Evolutionary conservation across 2,888 invertebrate genomes (phyloP), one percentile per base, ranked within the genome.

Genomic region (Pandemis corylana): DNA sequence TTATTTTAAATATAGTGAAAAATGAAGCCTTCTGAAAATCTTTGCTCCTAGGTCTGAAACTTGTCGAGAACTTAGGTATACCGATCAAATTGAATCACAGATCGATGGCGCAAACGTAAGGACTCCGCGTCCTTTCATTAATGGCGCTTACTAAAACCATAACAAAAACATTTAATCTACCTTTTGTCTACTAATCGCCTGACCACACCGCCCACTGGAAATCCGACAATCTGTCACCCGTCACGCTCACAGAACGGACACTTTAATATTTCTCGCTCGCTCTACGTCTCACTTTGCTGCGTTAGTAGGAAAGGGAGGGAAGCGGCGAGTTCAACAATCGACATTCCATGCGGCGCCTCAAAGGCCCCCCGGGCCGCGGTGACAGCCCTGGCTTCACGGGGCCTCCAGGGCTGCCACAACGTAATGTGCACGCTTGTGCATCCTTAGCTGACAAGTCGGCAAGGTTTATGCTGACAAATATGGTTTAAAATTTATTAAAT

Each of bases 291-390:
- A 10, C 28, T 28, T 59, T 28, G 5, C 7, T 28, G n/a, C 28
- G 28, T 7, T 12, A 28, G 59, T 12, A 9, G 10, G 59, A 28
- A 20, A 64, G 64, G 46, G 44, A 12, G 10, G 7, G 9, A 20
- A n/a, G 12, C 46, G 3, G 42, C 42, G 63, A 66, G 53, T 56
- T 9, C 13, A 59, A 68, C 59, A n/a, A 53, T 67, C 51, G 53
- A 67, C 70, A 75, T 74, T 74, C 70, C 70, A 42, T 51, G 75
- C 71, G 75, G 75, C 71, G 71, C 71, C 66, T 63, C 75, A 75
- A 75, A 75, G 71, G 15, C 66, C 75, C 28, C 75, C 75, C 51
- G 71, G 44, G 71, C 67, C 46, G 66, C 62, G 51, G 67, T 70
- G 71, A 75, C 75, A 71, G 70, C 75, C 75, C 75, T 71, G 66